A percentile compares a stretch with the other conserved stretches of the same genome.
These are phyloP conservation scores for Channallabes apus DNA, from an alignment of 2,797 vertebrate species.

Conservation along the genomic window DNA sequence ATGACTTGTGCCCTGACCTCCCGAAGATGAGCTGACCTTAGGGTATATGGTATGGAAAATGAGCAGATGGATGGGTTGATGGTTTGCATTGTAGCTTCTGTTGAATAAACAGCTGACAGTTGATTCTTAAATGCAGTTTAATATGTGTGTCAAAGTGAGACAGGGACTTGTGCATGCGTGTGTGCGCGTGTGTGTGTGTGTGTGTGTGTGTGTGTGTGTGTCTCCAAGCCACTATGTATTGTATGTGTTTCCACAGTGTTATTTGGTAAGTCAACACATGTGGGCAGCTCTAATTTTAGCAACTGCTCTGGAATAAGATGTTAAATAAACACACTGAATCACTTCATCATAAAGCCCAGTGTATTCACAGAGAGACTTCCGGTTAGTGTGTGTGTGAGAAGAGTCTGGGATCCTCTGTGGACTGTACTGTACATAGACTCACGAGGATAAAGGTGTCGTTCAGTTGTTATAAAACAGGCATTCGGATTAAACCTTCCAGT, in stretches of 20 bases:
- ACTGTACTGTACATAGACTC: too few species aligned
- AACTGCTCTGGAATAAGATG: background rate
- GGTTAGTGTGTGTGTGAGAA: background rate
- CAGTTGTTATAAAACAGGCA: background rate
- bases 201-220: background rate
- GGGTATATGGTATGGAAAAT: too few species aligned
- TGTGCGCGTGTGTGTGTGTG: background rate
- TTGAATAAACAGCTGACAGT: background rate
- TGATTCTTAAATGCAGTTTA: background rate
- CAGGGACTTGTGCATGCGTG: background rate
- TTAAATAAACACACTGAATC: slow-evolving; percentile 25
- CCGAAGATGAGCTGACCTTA: too few species aligned
- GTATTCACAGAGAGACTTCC: background rate
- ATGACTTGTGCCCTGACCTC: too few species aligned
- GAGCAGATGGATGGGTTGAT: too few species aligned
- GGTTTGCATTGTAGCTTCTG: too few species aligned
- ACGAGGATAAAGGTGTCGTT: background rate
- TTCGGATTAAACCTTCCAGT: background rate
- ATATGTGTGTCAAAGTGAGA: background rate
- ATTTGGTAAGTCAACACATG: slow-evolving; percentile 33
- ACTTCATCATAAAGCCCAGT: background rate
- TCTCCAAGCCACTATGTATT: background rate
- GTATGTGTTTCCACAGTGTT: slow-evolving; percentile 34
- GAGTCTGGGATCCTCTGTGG: background rate
- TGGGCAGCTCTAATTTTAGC: slow-evolving; percentile 23